Conservation (phyloP, 2,888 invertebrate species). For the Drosophila siamana region DNA sequence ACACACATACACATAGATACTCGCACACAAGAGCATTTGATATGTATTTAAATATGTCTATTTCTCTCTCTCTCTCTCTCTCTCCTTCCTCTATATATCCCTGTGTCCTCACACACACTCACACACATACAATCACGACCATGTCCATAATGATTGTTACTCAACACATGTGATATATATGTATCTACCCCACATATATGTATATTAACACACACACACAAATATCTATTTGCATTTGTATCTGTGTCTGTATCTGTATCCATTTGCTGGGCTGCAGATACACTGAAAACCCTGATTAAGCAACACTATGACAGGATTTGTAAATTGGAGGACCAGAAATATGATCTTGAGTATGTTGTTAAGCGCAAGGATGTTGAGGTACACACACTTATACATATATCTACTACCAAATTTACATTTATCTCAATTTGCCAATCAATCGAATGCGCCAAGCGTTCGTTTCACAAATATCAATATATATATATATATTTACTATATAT, state of each 20-base stretch:
- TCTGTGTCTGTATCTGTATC: constrained; percentile 24
- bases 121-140: constrained; percentile 39
- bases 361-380: constrained; percentile 99
- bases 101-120: constrained; percentile 37
- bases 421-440: constrained; percentile 11
- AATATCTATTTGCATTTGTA: constrained; percentile 8
- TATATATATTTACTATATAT: constrained; percentile 57
- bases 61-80: constrained; percentile 44
- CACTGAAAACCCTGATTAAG: constrained; percentile 91
- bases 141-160: constrained; percentile 43
- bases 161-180: constrained; percentile 21
- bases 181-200: not conserved
- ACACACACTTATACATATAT: constrained; percentile 85
- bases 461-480: constrained; percentile 60
- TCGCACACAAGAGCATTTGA: constrained; percentile 33
- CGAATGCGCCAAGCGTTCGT: not conserved
- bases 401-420: constrained; percentile 43
- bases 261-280: constrained; percentile 87
- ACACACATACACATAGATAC: constrained; percentile 23
- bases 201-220: not conserved
- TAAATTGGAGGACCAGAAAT: constrained; percentile 96
- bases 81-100: constrained; percentile 7
- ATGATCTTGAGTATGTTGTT: constrained; percentile 99
- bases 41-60: constrained; percentile 36
- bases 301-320: constrained; percentile 95